These are phyloP conservation scores for Champsocephalus esox DNA, from an alignment of 2,797 vertebrate genomes.

Conservation along the genomic window DNA sequence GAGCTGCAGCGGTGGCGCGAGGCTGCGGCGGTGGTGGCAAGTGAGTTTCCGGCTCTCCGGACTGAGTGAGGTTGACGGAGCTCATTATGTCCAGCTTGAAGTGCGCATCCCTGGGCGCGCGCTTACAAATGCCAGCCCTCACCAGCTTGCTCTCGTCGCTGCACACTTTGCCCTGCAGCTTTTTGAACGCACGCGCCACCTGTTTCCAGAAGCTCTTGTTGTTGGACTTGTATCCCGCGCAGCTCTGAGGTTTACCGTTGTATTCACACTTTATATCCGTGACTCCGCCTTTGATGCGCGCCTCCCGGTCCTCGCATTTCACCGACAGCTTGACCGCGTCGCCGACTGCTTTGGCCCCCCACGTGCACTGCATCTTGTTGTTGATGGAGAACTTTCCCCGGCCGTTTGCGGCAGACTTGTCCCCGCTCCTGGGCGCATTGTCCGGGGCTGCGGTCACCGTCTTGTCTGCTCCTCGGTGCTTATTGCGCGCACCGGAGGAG, in stretches of 20 bases:
- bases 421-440: slow-evolving; percentile 25
- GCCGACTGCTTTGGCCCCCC: slow-evolving; percentile 69
- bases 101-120: slow-evolving; percentile 83
- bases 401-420: background rate
- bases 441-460: background rate
- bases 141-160: slow-evolving; percentile 78
- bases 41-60: background rate
- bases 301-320: slow-evolving; percentile 74
- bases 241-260: slow-evolving; percentile 82
- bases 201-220: slow-evolving; percentile 89
- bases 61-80: background rate
- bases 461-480: slow-evolving; percentile 30
- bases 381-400: slow-evolving; percentile 84
- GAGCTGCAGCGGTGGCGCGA: background rate
- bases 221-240: slow-evolving; percentile 77
- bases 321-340: slow-evolving; percentile 72
- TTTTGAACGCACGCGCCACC: slow-evolving; percentile 83
- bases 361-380: slow-evolving; percentile 83
- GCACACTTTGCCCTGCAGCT: slow-evolving; percentile 84
- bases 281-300: slow-evolving; percentile 28
- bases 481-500: slow-evolving; percentile 64
- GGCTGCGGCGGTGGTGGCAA: rapidly evolving
- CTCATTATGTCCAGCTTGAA: slow-evolving; percentile 75
- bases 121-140: slow-evolving; percentile 85
- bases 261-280: slow-evolving; percentile 81